Base-by-base conservation (phyloP, 2,797 vertebrate genomes). In the Liparis tanakae region DNA sequence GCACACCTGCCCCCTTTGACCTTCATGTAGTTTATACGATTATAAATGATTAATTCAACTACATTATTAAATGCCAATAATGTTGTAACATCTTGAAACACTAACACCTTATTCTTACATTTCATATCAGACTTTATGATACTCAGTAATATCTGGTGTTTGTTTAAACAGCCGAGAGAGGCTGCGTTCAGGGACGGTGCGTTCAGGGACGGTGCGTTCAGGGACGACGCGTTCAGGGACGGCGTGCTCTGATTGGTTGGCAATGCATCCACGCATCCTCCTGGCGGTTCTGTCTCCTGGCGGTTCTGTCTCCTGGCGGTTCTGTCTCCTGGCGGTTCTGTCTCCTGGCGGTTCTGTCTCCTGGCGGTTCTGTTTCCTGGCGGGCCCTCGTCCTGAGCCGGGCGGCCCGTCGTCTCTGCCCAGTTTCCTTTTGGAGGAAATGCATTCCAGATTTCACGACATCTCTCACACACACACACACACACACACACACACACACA, bases 371-470 rank as follows among this genome's bases (percentile, higher is more conserved):
- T n/a, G n/a, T n/a, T n/a, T n/a, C n/a, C n/a, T n/a, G n/a, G n/a
- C n/a, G n/a, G n/a, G n/a, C n/a, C n/a, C n/a, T n/a, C n/a, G n/a
- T n/a, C 44, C 55, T 37, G 10, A 63, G 74, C n/a, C 22, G 22
- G 53, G 43, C 0, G 4, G 1, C 25, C 9, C 0, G n/a, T 39
- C 9, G 2, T 59, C 57, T 58, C 34, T 84, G 78, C 81, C 70
- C 73, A 86, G 54, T 84, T 89, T 88, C 74, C 78, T 63, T 63
- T 43, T 18, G 13, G 7, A 64, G 61, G 66, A 79, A 61, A 74
- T 55, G 36, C 65, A 51, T 69, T 69, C 79, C 39, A 63, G 30
- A 67, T 46, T 51, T 46, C 10, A 74, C 62, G 7, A 25, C 39
- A 44, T 76, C 20, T 7, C 55, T 60, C 30, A 67, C 8, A 54